Evolutionary conservation across 2,888 invertebrate species (phyloP), one percentile per base, ranked within the genome.

Genomic region (Celastrina argiolus): DNA sequence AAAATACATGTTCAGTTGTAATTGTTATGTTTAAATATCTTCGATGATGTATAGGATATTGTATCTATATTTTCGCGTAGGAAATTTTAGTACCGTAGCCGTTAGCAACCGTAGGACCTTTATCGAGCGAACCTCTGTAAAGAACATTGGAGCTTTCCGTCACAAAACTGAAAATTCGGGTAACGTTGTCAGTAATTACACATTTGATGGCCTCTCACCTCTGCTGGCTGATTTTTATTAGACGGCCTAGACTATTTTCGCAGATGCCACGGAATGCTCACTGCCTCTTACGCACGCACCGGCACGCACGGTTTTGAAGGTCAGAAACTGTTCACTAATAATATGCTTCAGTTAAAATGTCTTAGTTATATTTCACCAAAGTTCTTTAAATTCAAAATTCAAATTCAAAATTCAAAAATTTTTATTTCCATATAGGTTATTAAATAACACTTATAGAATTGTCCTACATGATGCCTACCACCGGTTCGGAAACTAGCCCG

Each of bases 201-300:
- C 22, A 36, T 7, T 3, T 5, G 36, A 5, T 22, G 22, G 51
- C 22, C 10, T 51, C 22, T 10, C 10, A 22, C 22, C 51, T 51
- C 22, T 22, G 22, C 51, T 51, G 22, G 51, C 51, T 41, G 14
- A 41, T 34, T 58, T 58, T 31, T 58, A 58, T 58, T 16, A 58
- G 58, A 28, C 58, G 58, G 58, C 58, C 58, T 16, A 58, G 58
- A 58, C n/a, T 58, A 58, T 58, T 58, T 58, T 58, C 34, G 58
- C 58, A 45, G 18, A 28, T 34, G 10, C 58, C 16, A 14, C 58
- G 28, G 34, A 51, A 51, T 22, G 12, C 5, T 58, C 28, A 31
- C 58, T 16, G 16, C 2, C 28, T 31, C 58, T 31, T 31, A 58
- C 58, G 58, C 58, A 58, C 34, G 58, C 16, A n/a, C n/a, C n/a